Base-by-base conservation (phyloP, 1,140 invertebrate species). In the Nasonia giraulti region DNA sequence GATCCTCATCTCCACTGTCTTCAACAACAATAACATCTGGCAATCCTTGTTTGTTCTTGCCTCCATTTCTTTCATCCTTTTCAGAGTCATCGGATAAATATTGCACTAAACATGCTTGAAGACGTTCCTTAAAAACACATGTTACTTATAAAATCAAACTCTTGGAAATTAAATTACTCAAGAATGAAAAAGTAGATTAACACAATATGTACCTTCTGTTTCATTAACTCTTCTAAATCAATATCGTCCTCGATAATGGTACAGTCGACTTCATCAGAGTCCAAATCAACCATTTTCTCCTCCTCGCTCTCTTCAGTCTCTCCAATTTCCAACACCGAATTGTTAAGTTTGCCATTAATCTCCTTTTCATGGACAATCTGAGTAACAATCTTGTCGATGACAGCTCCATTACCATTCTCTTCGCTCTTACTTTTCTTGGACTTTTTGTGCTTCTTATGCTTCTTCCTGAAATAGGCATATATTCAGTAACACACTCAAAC, bases 221-320 rank as follows among this genome's bases (percentile, higher is more conserved):
- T 96, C 96, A 97, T 97, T 84, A 98, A 92, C 86, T 98, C 97
- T 90, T 98, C 97, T 10, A 98, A 91, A 91, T 98, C 97, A 84
- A 97, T 95, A 88, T 98, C 97, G 89, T 97, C 96, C 91, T 97
- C 96, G 81, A 97, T 95, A 40, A 97, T 95, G 8, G 94, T 94
- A 80, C 97, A 94, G 88, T 96, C 96, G 44, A 96, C 97, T 89
- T 97, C 96, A 86, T 95, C 96, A 86, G 96, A 96, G 87, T 96
- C 96, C 87, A 95, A 95, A 89, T 97, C 96, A 80, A 95, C 94
- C 88, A 96, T 90, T 86, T 94, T 95, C 84, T 94, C 94, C 82
- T 94, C 94, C 88, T 95, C 95, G 87, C 95, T 95, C 82, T 96
- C 96, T 86, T 95, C 95, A 0, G 96, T 96, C 47, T 95, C 95